Base-by-base conservation (phyloP, 2,888 invertebrate genomes). In the Diogma glabrata region DNA sequence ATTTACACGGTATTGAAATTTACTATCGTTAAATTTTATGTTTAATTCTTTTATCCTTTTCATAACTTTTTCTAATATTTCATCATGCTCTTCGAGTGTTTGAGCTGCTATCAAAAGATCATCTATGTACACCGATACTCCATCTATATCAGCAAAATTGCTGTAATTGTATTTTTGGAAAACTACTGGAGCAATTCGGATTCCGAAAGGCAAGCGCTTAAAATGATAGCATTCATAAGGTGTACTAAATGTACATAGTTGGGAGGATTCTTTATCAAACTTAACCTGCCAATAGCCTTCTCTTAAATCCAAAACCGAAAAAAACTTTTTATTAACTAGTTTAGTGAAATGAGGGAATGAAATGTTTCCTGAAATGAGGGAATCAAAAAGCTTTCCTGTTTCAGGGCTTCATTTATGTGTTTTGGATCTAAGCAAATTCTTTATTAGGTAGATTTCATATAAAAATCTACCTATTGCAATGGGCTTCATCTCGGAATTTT, bases 321-420 rank as follows among this genome's bases (percentile, higher is more conserved):
- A 33, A 2, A 33, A 14, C 2, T 33, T 19, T 38, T 22, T n/a
- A n/a, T n/a, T n/a, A n/a, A 28, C 30, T 53, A 17, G 51, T 33
- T 49, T 57, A 53, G 38, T 57, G 51, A 43, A 56, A 50, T 40
- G 49, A 51, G 12, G 53, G 54, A 51, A 57, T 56, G 20, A 51
- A 33, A 49, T n/a, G n/a, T n/a, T n/a, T n/a, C n/a, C n/a, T n/a
- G n/a, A n/a, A n/a, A n/a, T n/a, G n/a, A n/a, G n/a, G n/a, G n/a
- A n/a, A n/a, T n/a, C n/a, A n/a, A n/a, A n/a, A n/a, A n/a, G n/a
- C n/a, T n/a, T n/a, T n/a, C n/a, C n/a, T n/a, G n/a, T n/a, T n/a
- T n/a, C n/a, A n/a, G 49, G 47, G 30, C 51, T 53, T 23, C 50
- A 51, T 43, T 26, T 53, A 33, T 33, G 33, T 33, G 33, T 33